phyloP scores from a whole-genome alignment of 2,888 invertebrate genomes.

The Morpho helenor region DNA sequence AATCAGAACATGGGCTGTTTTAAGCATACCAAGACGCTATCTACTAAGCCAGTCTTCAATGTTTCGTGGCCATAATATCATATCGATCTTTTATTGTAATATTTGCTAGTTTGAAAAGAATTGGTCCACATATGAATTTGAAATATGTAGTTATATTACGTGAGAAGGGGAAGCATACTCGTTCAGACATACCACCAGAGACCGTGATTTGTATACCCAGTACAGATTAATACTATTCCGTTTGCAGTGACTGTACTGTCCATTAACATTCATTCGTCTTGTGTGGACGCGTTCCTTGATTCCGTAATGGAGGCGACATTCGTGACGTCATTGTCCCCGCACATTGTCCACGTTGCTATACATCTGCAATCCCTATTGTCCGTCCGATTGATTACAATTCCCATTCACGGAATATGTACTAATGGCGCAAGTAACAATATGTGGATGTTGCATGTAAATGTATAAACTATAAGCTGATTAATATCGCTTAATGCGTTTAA shows the following conservation, averaged over 20 bases:
- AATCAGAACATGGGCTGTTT: too few relatives aligned
- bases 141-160: too few relatives aligned
- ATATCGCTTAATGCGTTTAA: constrained; percentile 40
- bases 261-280: constrained; percentile 30
- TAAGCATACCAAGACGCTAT: too few relatives aligned
- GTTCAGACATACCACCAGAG: background rate
- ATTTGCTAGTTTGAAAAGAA: too few relatives aligned
- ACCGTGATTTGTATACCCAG: constrained; percentile 7
- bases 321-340: constrained; percentile 35
- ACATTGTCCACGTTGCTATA: constrained; percentile 32
- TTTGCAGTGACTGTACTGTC: constrained; percentile 10
- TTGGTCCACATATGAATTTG: too few relatives aligned
- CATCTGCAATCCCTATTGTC: constrained; percentile 47
- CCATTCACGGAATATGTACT: constrained; percentile 41
- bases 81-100: too few relatives aligned
- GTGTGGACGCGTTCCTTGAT: constrained; percentile 32
- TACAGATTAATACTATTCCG: constrained; percentile 12
- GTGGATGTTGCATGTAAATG: constrained; percentile 40
- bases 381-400: constrained; percentile 60
- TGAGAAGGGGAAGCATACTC: background rate
- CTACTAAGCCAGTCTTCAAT: too few relatives aligned
- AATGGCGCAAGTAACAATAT: constrained; percentile 24
- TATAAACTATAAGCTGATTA: constrained; percentile 52
- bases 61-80: too few relatives aligned
- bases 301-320: constrained; percentile 37